phyloP scores from a whole-genome alignment of 2,797 vertebrate species.

The Gymnodraco acuticeps region DNA sequence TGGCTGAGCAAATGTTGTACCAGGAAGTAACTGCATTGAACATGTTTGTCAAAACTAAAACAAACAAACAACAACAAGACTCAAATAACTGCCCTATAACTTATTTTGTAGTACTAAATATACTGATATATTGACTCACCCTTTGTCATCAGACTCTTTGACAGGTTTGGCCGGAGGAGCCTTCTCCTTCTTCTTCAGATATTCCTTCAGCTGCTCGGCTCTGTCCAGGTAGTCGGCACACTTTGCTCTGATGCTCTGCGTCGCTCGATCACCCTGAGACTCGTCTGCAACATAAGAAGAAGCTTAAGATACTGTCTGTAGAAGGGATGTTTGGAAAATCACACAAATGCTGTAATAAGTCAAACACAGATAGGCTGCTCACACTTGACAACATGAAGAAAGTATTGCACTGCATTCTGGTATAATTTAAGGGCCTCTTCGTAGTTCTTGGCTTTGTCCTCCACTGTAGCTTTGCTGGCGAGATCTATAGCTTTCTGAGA shows the following conservation, averaged over 20 bases:
- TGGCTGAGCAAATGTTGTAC: not conserved
- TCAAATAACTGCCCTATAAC: too few species aligned
- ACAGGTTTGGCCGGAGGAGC: constrained; percentile 88
- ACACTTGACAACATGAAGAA: constrained; percentile 96
- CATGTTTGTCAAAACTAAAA: not conserved
- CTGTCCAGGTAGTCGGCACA: constrained; percentile 94
- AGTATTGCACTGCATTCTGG: constrained; percentile 91
- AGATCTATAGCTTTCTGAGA: constrained; percentile 96
- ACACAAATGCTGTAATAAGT: not conserved
- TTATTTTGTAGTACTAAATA: too few species aligned
- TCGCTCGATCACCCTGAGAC: constrained; percentile 89
- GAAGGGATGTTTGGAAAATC: not conserved
- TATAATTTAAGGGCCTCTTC: constrained; percentile 92
- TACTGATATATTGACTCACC: constrained; percentile 75
- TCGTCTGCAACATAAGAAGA: constrained; percentile 85
- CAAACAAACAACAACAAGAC: not conserved
- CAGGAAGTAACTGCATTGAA: not conserved
- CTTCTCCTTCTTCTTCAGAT: constrained; percentile 90
- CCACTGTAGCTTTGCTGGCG: constrained; percentile 91
- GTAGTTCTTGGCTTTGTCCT: constrained; percentile 95
- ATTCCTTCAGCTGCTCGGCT: constrained; percentile 94
- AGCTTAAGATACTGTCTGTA: not conserved
- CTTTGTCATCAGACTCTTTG: constrained; percentile 93
- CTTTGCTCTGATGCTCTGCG: constrained; percentile 91
- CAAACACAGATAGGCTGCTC: constrained; percentile 40